These are phyloP conservation scores for Camarhynchus parvulus DNA, from an alignment of 2,113 vertebrate species.

Conservation along the genomic window DNA sequence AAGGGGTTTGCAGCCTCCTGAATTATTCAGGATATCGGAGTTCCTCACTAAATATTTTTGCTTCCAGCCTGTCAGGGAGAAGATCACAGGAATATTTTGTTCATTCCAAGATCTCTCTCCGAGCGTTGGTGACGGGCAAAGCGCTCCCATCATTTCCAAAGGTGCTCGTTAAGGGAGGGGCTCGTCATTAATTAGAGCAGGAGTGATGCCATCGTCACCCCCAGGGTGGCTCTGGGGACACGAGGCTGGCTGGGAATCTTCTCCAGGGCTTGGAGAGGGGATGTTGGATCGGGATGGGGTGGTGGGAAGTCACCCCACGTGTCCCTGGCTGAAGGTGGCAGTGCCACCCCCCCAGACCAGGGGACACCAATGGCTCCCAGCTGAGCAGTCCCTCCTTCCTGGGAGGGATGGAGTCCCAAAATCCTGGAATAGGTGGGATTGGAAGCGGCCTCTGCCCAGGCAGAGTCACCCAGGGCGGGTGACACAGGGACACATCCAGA, in stretches of 20 bases:
- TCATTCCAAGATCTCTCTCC: slow-evolving; percentile 44
- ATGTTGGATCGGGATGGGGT: rapidly evolving
- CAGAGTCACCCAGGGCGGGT: background rate
- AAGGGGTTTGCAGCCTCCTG: slow-evolving; percentile 41
- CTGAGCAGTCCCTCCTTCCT: rapidly evolving
- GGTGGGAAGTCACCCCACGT: rapidly evolving
- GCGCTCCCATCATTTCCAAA: background rate
- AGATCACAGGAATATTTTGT: slow-evolving; percentile 72
- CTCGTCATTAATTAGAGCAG: background rate
- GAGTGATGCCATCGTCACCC: background rate
- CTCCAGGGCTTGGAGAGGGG: background rate
- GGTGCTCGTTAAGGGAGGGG: slow-evolving; percentile 14
- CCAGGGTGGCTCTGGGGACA: background rate
- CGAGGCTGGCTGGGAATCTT: background rate
- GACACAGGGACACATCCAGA: background rate
- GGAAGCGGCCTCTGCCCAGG: background rate
- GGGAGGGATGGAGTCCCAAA: background rate
- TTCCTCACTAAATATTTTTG: slow-evolving; percentile 30
- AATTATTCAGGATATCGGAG: slow-evolving; percentile 37
- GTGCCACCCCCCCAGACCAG: rapidly evolving
- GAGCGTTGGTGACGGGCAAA: slow-evolving; percentile 8
- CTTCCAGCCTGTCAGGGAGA: slow-evolving; percentile 16
- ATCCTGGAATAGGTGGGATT: rapidly evolving
- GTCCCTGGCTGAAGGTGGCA: background rate
- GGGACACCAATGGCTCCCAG: background rate